Conservation (phyloP, 2,888 invertebrate genomes). For the Carpatolechia fugitivella region DNA sequence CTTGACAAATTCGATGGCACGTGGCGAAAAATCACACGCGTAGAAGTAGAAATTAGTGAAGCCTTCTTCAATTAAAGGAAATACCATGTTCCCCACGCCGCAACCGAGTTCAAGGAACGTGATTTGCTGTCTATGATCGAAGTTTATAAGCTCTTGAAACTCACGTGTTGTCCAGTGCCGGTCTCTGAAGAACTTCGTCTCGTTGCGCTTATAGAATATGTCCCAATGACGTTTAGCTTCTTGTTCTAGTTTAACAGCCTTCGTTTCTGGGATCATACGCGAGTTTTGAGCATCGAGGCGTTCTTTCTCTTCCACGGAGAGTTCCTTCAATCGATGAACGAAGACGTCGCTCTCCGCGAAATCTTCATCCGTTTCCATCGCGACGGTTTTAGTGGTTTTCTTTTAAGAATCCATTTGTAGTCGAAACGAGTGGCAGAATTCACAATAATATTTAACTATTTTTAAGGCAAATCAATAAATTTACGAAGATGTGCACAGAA, state of each 20-base stretch:
- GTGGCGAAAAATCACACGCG: slow-evolving; percentile 95
- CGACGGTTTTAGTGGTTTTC: not conserved
- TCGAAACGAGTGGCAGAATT: not conserved
- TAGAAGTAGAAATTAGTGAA: slow-evolving; percentile 82
- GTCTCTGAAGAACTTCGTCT: slow-evolving; percentile 95
- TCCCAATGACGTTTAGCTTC: slow-evolving; percentile 97
- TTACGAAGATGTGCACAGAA: too few species aligned
- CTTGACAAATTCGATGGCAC: slow-evolving; percentile 93
- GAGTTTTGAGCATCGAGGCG: slow-evolving; percentile 84
- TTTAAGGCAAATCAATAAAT: not conserved
- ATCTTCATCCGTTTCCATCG: slow-evolving; percentile 63
- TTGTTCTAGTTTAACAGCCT: slow-evolving; percentile 87
- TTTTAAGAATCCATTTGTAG: not conserved
- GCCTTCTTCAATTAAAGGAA: slow-evolving; percentile 91
- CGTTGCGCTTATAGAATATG: slow-evolving; percentile 96
- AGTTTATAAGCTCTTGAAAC: slow-evolving; percentile 88
- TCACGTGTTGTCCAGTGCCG: slow-evolving; percentile 98
- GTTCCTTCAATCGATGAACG: slow-evolving; percentile 65
- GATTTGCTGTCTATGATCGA: slow-evolving; percentile 76
- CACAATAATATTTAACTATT: not conserved
- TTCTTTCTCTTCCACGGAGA: slow-evolving; percentile 80
- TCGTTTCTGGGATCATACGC: slow-evolving; percentile 80
- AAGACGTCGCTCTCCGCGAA: slow-evolving; percentile 45
- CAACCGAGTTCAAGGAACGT: slow-evolving; percentile 92
- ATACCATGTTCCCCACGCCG: slow-evolving; percentile 98